phyloP scores from a whole-genome alignment of 2,888 invertebrate species.

The Halictus quadricinctus region DNA sequence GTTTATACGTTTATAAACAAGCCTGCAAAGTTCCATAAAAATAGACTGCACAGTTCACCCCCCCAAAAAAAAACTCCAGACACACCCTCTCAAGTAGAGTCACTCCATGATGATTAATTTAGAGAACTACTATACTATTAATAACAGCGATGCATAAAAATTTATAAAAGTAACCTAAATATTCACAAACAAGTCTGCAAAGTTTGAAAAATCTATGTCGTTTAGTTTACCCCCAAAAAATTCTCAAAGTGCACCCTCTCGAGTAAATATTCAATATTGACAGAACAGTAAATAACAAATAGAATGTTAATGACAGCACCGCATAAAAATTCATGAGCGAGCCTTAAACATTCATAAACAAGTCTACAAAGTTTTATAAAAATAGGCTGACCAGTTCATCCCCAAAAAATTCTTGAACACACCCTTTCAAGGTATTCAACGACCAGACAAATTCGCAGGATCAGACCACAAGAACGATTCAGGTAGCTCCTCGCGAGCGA shows the following conservation, averaged over 20 bases:
- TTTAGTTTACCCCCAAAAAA: too few species aligned
- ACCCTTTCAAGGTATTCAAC: background rate
- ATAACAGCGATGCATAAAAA: too few species aligned
- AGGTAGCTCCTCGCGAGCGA: slow-evolving; percentile 7
- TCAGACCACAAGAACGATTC: background rate
- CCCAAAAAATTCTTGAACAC: background rate
- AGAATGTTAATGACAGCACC: background rate
- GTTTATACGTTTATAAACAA: too few species aligned
- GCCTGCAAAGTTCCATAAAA: too few species aligned
- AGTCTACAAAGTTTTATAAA: background rate
- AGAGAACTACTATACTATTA: too few species aligned
- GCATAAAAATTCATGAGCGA: background rate
- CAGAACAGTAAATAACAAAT: background rate
- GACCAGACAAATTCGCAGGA: background rate
- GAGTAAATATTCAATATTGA: background rate
- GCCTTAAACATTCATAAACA: background rate
- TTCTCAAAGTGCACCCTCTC: background rate
- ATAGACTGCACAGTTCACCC: too few species aligned
- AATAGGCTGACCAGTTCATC: accelerated
- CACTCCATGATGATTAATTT: too few species aligned
- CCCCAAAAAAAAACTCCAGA: too few species aligned
- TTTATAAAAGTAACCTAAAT: background rate
- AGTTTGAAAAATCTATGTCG: too few species aligned
- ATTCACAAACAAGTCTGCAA: background rate
- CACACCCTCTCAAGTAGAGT: too few species aligned